Percentiles rank a stretch among this genome's conserved stretches.
Evolutionary conservation across 2,797 vertebrate genomes (phyloP).

Genomic region (Hapalemur alaotrensis): DNA sequence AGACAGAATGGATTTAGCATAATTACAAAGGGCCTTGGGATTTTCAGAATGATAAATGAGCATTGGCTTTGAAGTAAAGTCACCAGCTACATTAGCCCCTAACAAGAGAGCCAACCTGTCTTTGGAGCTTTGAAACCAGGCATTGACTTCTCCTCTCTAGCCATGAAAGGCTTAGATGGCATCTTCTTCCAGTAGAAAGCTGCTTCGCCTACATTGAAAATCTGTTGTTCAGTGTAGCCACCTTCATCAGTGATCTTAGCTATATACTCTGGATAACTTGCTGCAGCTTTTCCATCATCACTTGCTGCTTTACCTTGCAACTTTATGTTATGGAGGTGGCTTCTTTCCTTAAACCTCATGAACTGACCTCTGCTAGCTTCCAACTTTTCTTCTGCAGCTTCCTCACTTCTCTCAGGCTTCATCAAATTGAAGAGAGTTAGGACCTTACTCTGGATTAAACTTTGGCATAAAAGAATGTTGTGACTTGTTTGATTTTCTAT

Average conservation of each 20-base stretch:
- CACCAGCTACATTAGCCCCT: neutral
- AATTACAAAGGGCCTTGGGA: too few species aligned
- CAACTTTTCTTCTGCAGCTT: neutral
- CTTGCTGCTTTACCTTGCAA: neutral
- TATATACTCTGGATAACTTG: too few species aligned
- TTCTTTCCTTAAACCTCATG: neutral
- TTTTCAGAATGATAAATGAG: too few species aligned
- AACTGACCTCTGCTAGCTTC: neutral
- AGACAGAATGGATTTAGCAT: too few species aligned
- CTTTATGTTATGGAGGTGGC: neutral
- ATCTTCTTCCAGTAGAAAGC: neutral
- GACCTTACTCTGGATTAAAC: neutral
- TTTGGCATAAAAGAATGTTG: neutral
- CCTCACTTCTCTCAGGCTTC: neutral
- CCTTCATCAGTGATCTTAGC: too few species aligned
- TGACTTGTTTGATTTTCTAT: neutral
- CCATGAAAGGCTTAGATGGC: neutral
- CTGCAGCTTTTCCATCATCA: neutral
- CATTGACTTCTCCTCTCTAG: neutral
- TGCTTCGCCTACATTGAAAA: neutral
- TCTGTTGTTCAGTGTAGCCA: neutral
- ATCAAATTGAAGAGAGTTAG: neutral
- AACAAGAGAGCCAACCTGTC: neutral
- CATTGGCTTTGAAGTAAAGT: neutral
- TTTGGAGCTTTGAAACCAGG: neutral